Base-by-base conservation (phyloP, 2,888 invertebrate genomes). In the Clitarchus hookeri region DNA sequence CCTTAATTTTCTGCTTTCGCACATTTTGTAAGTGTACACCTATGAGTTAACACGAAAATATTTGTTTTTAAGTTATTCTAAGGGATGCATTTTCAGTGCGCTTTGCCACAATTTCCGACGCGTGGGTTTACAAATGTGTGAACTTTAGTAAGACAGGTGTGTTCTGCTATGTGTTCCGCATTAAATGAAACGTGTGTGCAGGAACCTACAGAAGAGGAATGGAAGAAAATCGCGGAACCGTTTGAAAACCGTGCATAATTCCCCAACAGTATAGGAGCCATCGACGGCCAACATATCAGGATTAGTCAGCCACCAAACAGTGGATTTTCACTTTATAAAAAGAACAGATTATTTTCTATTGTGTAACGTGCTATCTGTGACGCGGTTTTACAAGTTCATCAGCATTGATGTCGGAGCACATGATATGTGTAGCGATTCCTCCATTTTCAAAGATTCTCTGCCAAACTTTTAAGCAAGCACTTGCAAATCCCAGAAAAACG, bases 311-410 rank as follows among this genome's bases (percentile, higher is more conserved):
- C n/a, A 87, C 89, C n/a, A n/a, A n/a, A n/a, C 85, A 89, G 88
- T 85, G 90, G 90, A 86, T 89, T 88, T 44, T 89, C 90, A 85
- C 88, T 89, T 88, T 89, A 87, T 83, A 90, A 90, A 85, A 91
- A 91, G 87, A 91, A 91, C 89, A 87, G 79, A 0, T 87, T 87
- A 87, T 90, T 90, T 87, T 91, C 90, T 87, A 89, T 91, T 79
- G 90, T 85, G 13, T 27, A 85, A 19, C 44, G 83, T 13, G 86
- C 78, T 12, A 53, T 44, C 6, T 78, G 83, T 36, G 85, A 85
- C 78, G 82, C 82, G n/a, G 27, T 85, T 27, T n/a, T 86, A 86
- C 27, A 27, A 16, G n/a, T 86, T 86, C 79, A 85, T 53, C 8
- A 16, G 26, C 25, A 85, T 65, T 23, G 86, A 85, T 48, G 84